Conservation (phyloP, 1,140 invertebrate genomes). For the Drosophila athabasca region DNA sequence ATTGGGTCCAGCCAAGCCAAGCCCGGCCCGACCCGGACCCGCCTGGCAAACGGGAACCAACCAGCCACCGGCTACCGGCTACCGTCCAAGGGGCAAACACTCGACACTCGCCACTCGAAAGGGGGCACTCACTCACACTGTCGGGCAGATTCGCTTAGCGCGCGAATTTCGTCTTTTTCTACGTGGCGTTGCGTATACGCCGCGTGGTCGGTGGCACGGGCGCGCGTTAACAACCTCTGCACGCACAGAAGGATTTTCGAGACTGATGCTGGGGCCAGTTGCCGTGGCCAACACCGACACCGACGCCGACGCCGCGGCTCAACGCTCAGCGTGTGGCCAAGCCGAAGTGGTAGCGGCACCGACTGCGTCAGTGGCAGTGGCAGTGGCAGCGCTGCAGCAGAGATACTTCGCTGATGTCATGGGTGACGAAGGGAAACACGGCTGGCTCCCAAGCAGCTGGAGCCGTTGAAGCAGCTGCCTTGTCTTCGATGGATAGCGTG, state of each 20-base stretch:
- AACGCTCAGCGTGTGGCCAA: conserved; percentile 39
- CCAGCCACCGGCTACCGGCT: too few species aligned
- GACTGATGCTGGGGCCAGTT: conserved; percentile 62
- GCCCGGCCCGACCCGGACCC: conserved; percentile 12
- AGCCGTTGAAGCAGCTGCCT: conserved; percentile 13
- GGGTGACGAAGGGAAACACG: conserved; percentile 41
- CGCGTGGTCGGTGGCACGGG: conserved; percentile 50
- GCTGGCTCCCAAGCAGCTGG: conserved; percentile 25
- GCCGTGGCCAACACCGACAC: conserved; percentile 33
- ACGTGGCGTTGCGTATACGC: conserved; percentile 68
- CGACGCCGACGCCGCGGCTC: conserved; percentile 21
- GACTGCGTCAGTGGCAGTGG: conserved; percentile 28
- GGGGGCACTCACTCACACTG: conserved; percentile 37
- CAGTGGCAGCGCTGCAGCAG: conserved; percentile 40
- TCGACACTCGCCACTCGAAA: conserved; percentile 31
- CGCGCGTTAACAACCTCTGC: conserved; percentile 76
- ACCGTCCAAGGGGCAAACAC: conserved; percentile 27
- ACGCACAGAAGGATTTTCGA: conserved; percentile 78
- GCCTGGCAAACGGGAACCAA: conserved; percentile 46
- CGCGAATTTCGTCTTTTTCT: conserved; percentile 65
- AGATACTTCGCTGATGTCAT: conserved; percentile 52
- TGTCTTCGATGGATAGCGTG: conserved; percentile 6
- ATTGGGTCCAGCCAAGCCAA: conserved; percentile 40
- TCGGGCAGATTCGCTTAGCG: conserved; percentile 5
- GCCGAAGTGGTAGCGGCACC: conserved; percentile 1